These are phyloP conservation scores for Sclerurus mexicanus DNA, from an alignment of 2,113 vertebrate genomes.

Conservation along the genomic window DNA sequence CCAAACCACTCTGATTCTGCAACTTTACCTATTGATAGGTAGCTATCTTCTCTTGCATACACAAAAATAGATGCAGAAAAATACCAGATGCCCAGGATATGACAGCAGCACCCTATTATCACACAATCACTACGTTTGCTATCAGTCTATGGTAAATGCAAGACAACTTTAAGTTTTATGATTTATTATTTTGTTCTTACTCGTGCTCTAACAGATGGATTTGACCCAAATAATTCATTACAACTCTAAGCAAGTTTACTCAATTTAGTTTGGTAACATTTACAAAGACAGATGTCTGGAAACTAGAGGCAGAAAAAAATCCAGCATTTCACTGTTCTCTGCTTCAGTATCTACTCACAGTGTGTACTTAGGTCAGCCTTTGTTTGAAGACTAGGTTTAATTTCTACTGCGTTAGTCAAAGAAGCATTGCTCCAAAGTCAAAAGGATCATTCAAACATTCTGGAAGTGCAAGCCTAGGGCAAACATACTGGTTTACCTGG, in stretches of 20 bases:
- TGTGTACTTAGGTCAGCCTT: not conserved
- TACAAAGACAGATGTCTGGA: not conserved
- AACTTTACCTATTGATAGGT: not conserved
- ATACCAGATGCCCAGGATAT: not conserved
- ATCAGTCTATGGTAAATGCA: not conserved
- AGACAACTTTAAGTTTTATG: not conserved
- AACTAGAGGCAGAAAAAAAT: not conserved
- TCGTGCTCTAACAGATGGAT: not conserved
- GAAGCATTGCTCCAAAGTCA: not conserved
- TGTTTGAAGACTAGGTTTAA: not conserved
- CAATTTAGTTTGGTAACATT: not conserved
- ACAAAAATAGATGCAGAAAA: not conserved
- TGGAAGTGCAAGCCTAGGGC: not conserved
- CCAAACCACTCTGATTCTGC: not conserved
- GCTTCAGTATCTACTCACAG: accelerated
- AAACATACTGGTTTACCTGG: not conserved
- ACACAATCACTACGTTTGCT: not conserved
- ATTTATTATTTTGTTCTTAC: not conserved
- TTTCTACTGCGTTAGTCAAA: not conserved
- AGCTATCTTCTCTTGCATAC: accelerated
- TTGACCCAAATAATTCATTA: not conserved
- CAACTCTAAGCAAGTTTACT: not conserved
- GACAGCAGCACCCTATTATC: not conserved
- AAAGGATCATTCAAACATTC: not conserved
- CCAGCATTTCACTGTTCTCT: not conserved